Evolutionary conservation across 1,140 invertebrate species (phyloP), one percentile per base, ranked within the genome.

Genomic region (Mya arenaria): DNA sequence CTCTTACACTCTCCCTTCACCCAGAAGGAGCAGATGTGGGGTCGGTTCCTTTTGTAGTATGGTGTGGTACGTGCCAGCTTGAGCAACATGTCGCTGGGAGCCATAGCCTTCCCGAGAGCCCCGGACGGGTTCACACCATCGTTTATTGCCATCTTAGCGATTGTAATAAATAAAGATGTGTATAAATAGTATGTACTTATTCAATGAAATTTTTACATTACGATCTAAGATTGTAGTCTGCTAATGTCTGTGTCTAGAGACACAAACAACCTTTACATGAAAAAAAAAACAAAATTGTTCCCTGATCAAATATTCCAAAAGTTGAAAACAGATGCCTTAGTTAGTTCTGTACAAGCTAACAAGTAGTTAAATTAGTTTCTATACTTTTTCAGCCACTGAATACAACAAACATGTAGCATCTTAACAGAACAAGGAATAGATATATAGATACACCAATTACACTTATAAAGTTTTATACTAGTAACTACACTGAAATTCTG

Each of bases 11-110:
- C 99, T 0, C 99, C 99, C 94, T 99, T 99, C 0, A 99, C 98
- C 98, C 98, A 99, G 92, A 99, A 99, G 0, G 98, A 99, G 93
- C 99, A 99, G 58, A 99, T 99, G 92, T 99, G 99, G 0, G 99
- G 98, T 86, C 98, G 94, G 91, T 99, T 99, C 65, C 99, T 94
- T 90, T 99, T 99, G 90, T 99, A 99, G 92, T 99, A 99, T 0
- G 99, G 99, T 44, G 98, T 97, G 19, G 98, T 99, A 48, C 99
- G 94, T 3, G 99, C 99, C 83, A 99, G 93, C 90, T 99, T 98
- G 90, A 98, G 95, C 17, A 99, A 92, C 88, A 99, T 95, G 89
- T 99, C 98, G 90, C 94, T 94, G 1, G 93, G 92, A 8, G 93
- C 90, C 74, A 92, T 92, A 25, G 94, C 93, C 87, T 94, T 94